Evolutionary conservation across 2,797 vertebrate species (phyloP).

Genomic region (Phaenicophaeus curvirostris): DNA sequence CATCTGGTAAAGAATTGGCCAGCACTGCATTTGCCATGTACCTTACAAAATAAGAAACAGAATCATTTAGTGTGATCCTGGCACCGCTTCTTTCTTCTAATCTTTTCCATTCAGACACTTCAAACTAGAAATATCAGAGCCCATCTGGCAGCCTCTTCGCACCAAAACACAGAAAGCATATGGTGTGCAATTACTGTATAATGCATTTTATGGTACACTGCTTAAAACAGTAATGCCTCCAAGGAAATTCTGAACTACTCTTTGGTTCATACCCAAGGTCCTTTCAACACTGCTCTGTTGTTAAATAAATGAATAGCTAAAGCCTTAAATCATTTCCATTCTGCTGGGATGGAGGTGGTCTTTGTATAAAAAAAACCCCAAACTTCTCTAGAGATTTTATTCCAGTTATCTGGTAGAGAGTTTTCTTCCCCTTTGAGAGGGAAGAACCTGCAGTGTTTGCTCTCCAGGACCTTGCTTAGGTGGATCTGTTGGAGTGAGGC

Average conservation of each 20-base stretch:
- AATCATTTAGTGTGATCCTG: background rate
- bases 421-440: background rate
- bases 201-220: background rate
- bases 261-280: background rate
- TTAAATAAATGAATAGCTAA: background rate
- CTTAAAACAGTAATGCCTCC: background rate
- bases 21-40: background rate
- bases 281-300: background rate
- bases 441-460: background rate
- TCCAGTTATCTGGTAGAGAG: background rate
- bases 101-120: background rate
- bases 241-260: background rate
- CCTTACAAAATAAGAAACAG: background rate
- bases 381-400: background rate
- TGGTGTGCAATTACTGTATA: background rate
- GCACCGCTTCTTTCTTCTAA: background rate
- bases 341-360: background rate
- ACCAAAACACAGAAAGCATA: background rate
- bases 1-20: background rate
- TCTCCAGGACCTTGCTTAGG: background rate
- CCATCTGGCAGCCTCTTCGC: constrained; percentile 3
- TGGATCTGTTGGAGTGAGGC: background rate
- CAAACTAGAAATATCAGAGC: background rate
- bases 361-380: background rate
- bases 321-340: background rate